phyloP scores from a whole-genome alignment of 2,888 invertebrate genomes.

The Agrenia bidenticulata region DNA sequence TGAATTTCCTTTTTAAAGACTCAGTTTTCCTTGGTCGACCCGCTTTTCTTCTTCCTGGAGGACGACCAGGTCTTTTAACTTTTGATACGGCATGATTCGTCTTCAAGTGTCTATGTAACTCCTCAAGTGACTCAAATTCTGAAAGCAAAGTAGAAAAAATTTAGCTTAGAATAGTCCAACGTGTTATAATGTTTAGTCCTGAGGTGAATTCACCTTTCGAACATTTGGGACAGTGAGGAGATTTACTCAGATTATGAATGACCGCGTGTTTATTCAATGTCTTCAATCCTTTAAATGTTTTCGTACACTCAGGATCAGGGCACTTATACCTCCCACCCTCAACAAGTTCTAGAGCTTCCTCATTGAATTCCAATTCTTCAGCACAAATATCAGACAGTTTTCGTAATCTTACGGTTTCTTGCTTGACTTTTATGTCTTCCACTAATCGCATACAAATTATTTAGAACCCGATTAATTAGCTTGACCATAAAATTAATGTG shows the following conservation, averaged over 20 bases:
- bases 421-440: conserved; percentile 11
- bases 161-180: not conserved
- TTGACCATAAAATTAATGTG: too few species aligned
- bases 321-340: conserved; percentile 15
- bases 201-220: conserved; percentile 10
- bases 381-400: conserved; percentile 4
- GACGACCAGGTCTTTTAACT: not conserved
- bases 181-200: not conserved
- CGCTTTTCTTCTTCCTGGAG: conserved; percentile 3
- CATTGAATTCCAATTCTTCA: not conserved
- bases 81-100: conserved; percentile 2
- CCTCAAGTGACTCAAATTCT: conserved; percentile 15
- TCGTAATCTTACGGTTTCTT: not conserved
- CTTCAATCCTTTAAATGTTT: conserved; percentile 24
- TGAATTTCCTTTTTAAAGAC: not conserved
- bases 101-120: conserved; percentile 16
- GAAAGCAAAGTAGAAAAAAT: not conserved
- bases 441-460: too few species aligned
- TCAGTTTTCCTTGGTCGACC: not conserved
- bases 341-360: conserved; percentile 1
- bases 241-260: conserved; percentile 12
- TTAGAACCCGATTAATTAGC: not conserved
- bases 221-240: conserved; percentile 22
- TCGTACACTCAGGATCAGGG: conserved; percentile 20
- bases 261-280: conserved; percentile 25